Percentiles rank a stretch among this genome's conserved stretches.
These are phyloP conservation scores for Melanogrammus aeglefinus DNA, from an alignment of 2,797 vertebrate species.

Conservation along the genomic window DNA sequence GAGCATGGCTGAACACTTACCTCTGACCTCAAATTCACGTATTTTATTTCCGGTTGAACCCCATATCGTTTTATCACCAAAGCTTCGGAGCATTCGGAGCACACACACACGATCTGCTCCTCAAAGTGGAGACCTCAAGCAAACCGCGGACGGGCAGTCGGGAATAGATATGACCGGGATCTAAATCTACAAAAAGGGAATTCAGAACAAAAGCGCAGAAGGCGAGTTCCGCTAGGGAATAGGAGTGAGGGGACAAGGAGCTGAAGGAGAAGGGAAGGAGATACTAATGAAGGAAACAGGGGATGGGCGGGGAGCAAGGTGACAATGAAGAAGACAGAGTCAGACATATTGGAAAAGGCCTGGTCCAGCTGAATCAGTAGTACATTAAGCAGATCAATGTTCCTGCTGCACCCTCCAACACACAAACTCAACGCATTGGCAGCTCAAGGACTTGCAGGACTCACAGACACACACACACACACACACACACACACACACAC, in stretches of 20 bases:
- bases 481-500: neutral
- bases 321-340: neutral
- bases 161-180: no score
- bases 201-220: neutral
- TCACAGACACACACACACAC: neutral
- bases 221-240: neutral
- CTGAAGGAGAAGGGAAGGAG: neutral
- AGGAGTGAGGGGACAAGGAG: no score
- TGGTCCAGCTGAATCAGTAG: slow-evolving; percentile 49
- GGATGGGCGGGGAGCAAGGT: neutral
- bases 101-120: no score
- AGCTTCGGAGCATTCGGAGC: no score
- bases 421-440: slow-evolving; percentile 20
- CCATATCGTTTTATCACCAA: no score
- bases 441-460: slow-evolving; percentile 50
- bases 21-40: no score
- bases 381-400: slow-evolving; percentile 55
- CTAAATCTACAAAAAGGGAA: neutral
- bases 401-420: slow-evolving; percentile 40
- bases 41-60: no score
- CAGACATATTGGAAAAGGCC: slow-evolving; percentile 30
- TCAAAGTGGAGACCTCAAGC: no score
- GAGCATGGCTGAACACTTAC: no score
- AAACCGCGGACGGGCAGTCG: no score
- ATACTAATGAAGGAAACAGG: neutral